Evolutionary conservation across 2,797 vertebrate species (phyloP), one percentile per base, ranked within the genome.

Genomic region (Mus caroli): DNA sequence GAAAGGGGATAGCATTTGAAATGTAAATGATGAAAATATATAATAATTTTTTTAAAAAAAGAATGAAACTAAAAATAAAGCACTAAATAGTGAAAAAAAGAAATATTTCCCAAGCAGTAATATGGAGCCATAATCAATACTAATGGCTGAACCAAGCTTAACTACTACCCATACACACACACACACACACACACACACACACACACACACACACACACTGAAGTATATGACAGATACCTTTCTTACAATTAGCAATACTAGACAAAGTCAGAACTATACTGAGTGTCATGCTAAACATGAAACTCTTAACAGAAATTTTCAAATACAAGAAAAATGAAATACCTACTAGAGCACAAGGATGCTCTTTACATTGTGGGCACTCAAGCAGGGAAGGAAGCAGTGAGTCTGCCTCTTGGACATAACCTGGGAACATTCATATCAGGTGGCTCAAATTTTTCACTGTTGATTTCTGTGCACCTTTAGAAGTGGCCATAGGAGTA

Each of bases 191-290:
- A 62, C 83, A 13, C 52, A 6, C 58, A 34, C 82, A 58, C 56
- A 58, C 56, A 58, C 58, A 58, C 58, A 58, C 6, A 22, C 58
- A 13, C 50, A 26, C 62, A 79, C 88, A 86, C 82, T 46, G 54
- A 96, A 75, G 56, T 50, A 92, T n/a, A 62, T 43, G 5, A 40
- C 50, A 78, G 85, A 31, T 54, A 88, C 58, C 37, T 62, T 87
- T 96, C 52, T 80, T 76, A n/a, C 4, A 50, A 69, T 71, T 88
- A 79, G 15, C 19, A 80, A 93, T 20, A 64, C 58, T 60, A 93
- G 20, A 58, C 0, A 83, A 94, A 58, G 52, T 90, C 19, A 92
- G 40, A 19, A 37, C 31, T 71, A 22, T 0, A 3, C 8, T 73
- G 37, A 12, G 37, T 34, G 24, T 37, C 43, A 86, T 78, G 75